Percentiles rank a stretch among this genome's conserved stretches.
Conservation (phyloP, 2,113 vertebrate genomes). For the Cebus imitator region DNA sequence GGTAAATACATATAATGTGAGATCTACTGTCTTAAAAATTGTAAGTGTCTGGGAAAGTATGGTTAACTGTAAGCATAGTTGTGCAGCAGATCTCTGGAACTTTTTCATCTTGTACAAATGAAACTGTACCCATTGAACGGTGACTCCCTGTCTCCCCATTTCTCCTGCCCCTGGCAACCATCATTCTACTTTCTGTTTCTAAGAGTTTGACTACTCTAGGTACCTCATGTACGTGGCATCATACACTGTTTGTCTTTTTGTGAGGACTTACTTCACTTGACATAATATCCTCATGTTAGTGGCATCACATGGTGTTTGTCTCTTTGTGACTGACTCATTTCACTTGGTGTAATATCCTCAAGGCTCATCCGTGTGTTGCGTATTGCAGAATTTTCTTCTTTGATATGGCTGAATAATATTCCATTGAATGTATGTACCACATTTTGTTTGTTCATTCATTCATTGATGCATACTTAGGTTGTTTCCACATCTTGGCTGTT, state of each 20-base stretch:
- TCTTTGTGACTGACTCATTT: neutral
- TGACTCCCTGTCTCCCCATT: accelerated
- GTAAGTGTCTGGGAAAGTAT: no score
- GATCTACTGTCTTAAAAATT: neutral
- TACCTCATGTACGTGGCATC: accelerated
- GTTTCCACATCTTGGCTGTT: neutral
- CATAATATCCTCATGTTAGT: neutral
- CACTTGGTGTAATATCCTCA: neutral
- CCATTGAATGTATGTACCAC: accelerated
- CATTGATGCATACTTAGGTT: accelerated
- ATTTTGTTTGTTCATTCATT: accelerated
- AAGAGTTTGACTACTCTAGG: neutral
- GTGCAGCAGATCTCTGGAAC: neutral
- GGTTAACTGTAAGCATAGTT: neutral
- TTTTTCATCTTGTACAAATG: neutral
- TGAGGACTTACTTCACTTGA: neutral
- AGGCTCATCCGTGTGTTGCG: accelerated
- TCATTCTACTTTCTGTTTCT: neutral
- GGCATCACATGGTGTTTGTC: no score
- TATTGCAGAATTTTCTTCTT: no score
- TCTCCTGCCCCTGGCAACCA: no score
- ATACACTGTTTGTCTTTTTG: no score
- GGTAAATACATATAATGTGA: neutral
- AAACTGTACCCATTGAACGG: neutral
- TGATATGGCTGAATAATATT: no score